Evolutionary conservation across 2,888 invertebrate genomes (phyloP), one percentile per base, ranked within the genome.

Genomic region (Ceramica pisi): DNA sequence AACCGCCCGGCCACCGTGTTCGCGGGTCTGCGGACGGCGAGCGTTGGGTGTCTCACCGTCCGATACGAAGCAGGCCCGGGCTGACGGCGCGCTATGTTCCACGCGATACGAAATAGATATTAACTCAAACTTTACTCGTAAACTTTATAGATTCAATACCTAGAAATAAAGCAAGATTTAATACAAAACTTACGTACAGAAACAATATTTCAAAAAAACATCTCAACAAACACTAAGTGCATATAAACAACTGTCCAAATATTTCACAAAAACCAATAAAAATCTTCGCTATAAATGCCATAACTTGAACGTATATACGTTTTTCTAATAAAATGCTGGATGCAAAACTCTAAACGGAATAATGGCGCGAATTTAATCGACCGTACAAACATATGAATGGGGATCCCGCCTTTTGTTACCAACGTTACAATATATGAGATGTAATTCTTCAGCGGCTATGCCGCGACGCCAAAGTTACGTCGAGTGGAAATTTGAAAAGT

Each of bases 301-400:
- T 67, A 72, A 60, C 53, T 67, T 50, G 31, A 57, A 71, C 60
- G 41, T 62, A 60, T 63, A 60, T 62, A 62, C 62, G 62, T 71
- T 82, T 73, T 78, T 78, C 78, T 79, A 83, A 80, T 83, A 86
- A 86, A 86, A 85, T 50, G 68, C 75, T 71, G 73, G 62, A 82
- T 80, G 82, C 77, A 81, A 75, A 75, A 83, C 76, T 85, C 82
- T 78, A 86, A 81, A 77, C 72, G 77, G 75, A 75, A 80, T 87
- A 87, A 84, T 79, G 85, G 81, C 73, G 71, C 63, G 76, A 81
- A 80, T 80, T 87, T 83, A 87, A 87, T 87, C 87, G 87, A 85
- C 81, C 80, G 86, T 78, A 80, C 81, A 80, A 86, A 87, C 87
- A 87, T 87, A 86, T 83, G 81, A 80, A 85, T 77, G 71, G 60